phyloP scores from a whole-genome alignment of 2,888 invertebrate species.

The Drosophila multiciliata region DNA sequence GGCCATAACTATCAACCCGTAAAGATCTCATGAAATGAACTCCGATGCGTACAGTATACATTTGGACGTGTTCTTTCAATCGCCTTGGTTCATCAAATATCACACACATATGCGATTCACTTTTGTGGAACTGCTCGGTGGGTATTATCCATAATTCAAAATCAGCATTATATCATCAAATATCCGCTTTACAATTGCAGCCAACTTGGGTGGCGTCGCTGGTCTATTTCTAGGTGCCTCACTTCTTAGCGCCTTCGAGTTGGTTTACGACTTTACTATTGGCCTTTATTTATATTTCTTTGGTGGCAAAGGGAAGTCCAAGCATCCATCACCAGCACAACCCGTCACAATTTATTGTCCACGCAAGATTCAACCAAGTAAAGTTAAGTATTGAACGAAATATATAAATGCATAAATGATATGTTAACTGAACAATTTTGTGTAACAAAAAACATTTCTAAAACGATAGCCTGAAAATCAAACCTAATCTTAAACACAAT shows the following conservation, averaged over 20 bases:
- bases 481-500: background rate
- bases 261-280: constrained; percentile 83
- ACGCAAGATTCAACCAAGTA: constrained; percentile 50
- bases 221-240: constrained; percentile 86
- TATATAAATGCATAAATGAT: background rate
- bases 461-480: no score
- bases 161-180: background rate
- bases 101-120: constrained; percentile 84
- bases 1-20: background rate
- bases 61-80: constrained; percentile 83
- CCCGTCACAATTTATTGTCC: constrained; percentile 40
- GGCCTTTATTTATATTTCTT: constrained; percentile 73
- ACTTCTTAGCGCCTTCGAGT: constrained; percentile 84
- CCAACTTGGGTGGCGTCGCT: constrained; percentile 85
- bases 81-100: constrained; percentile 83
- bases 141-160: background rate
- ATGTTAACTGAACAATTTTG: background rate
- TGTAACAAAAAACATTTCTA: background rate
- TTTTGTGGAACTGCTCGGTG: constrained; percentile 85
- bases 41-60: constrained; percentile 33
- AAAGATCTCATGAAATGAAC: constrained; percentile 40
- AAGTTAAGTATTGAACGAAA: constrained; percentile 26
- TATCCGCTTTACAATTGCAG: constrained; percentile 65
- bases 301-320: constrained; percentile 21
- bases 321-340: background rate